Conservation (phyloP, 2,113 vertebrate genomes). For the Planiliza haematocheilus region DNA sequence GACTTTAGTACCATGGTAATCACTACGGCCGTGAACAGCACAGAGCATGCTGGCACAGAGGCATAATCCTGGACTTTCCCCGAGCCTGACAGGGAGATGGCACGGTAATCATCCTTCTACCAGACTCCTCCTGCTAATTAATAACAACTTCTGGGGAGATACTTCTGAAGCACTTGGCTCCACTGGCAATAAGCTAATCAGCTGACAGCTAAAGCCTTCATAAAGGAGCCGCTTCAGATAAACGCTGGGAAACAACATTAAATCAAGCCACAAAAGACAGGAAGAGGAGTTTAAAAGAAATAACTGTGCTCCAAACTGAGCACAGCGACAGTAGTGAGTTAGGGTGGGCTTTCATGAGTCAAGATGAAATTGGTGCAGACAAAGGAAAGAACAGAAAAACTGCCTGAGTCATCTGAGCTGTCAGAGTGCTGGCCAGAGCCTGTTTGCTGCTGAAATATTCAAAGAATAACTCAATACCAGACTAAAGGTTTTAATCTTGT, state of each 20-base stretch:
- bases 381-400: constrained; percentile 41
- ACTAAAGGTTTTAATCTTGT: constrained; percentile 1
- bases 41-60: constrained; percentile 72
- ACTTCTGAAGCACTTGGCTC: constrained; percentile 75
- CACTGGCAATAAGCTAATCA: constrained; percentile 74
- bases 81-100: constrained; percentile 73
- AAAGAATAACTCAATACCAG: background rate
- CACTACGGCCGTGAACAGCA: constrained; percentile 64
- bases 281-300: constrained; percentile 24
- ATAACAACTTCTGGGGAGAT: constrained; percentile 77
- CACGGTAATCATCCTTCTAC: constrained; percentile 75
- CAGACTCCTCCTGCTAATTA: constrained; percentile 81
- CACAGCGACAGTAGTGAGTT: background rate
- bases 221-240: constrained; percentile 55
- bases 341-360: constrained; percentile 18
- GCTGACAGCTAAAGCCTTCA: constrained; percentile 44
- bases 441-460: constrained; percentile 11
- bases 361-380: constrained; percentile 46
- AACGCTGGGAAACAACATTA: constrained; percentile 40
- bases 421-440: constrained; percentile 40
- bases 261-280: constrained; percentile 32
- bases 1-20: constrained; percentile 63
- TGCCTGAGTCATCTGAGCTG: constrained; percentile 52
- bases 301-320: background rate
- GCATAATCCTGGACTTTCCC: constrained; percentile 75